Evolutionary conservation across 2,797 vertebrate genomes (phyloP).

Genomic region (Acridotheres tristis): DNA sequence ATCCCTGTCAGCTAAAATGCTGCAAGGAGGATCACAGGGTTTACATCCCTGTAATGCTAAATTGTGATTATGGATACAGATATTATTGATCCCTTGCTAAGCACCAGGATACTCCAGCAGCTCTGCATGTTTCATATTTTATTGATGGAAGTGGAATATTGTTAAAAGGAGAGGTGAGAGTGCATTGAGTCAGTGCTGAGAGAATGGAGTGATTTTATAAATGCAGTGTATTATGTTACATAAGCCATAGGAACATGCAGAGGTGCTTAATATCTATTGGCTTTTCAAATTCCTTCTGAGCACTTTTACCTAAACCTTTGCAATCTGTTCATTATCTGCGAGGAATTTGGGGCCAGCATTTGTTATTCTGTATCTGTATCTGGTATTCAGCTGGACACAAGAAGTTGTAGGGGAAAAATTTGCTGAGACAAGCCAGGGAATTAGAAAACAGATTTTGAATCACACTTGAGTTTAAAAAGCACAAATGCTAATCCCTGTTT

Average conservation of each 20-base stretch:
- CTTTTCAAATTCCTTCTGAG: constrained; percentile 5
- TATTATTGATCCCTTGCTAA: background rate
- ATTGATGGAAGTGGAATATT: background rate
- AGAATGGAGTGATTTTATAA: background rate
- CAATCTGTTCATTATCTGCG: background rate
- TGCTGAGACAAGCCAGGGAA: background rate
- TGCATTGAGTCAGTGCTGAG: background rate
- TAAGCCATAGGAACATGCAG: background rate
- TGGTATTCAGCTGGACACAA: background rate
- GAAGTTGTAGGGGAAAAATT: background rate
- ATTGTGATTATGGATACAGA: background rate
- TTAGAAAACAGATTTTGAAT: background rate
- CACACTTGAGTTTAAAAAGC: background rate
- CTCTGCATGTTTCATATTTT: background rate
- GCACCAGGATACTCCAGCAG: background rate
- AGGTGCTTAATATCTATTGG: background rate
- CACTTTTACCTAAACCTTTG: background rate
- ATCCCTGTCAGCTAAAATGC: background rate
- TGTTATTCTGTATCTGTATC: background rate
- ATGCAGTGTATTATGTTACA: background rate
- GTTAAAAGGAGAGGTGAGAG: background rate
- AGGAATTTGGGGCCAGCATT: background rate
- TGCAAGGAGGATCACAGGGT: background rate
- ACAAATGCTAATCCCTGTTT: background rate
- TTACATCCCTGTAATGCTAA: background rate